Evolutionary conservation across 2,888 invertebrate species (phyloP).

Genomic region (Xylocampa areola): DNA sequence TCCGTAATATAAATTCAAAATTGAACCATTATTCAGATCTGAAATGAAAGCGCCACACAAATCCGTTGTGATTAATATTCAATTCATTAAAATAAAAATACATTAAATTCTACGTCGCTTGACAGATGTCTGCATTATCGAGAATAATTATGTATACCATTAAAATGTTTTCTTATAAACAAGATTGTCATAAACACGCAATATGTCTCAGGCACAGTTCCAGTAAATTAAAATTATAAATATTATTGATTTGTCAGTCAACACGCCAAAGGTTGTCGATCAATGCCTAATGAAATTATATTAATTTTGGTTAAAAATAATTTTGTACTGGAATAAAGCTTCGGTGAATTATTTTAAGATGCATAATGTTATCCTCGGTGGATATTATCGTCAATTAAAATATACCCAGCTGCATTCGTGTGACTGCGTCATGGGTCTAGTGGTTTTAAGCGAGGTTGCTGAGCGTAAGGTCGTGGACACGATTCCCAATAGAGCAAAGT

Average conservation of each 20-base stretch:
- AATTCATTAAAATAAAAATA: slow-evolving; percentile 12
- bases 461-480: no score
- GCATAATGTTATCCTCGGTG: not conserved
- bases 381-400: no score
- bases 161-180: slow-evolving; percentile 53
- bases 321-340: slow-evolving; percentile 3
- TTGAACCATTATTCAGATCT: no score
- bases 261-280: slow-evolving; percentile 47
- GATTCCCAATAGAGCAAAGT: no score
- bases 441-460: no score
- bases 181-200: slow-evolving; percentile 39
- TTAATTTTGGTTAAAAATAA: slow-evolving; percentile 25
- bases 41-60: no score
- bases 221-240: slow-evolving; percentile 54
- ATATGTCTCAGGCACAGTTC: slow-evolving; percentile 47
- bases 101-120: slow-evolving; percentile 27
- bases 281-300: slow-evolving; percentile 24
- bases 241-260: slow-evolving; percentile 46
- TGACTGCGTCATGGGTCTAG: no score
- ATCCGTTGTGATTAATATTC: no score
- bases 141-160: slow-evolving; percentile 43
- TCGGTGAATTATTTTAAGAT: not conserved
- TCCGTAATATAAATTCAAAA: no score
- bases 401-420: no score
- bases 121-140: slow-evolving; percentile 43